Evolutionary conservation across 1,140 invertebrate species (phyloP).

Genomic region (Neodiprion fabricii): DNA sequence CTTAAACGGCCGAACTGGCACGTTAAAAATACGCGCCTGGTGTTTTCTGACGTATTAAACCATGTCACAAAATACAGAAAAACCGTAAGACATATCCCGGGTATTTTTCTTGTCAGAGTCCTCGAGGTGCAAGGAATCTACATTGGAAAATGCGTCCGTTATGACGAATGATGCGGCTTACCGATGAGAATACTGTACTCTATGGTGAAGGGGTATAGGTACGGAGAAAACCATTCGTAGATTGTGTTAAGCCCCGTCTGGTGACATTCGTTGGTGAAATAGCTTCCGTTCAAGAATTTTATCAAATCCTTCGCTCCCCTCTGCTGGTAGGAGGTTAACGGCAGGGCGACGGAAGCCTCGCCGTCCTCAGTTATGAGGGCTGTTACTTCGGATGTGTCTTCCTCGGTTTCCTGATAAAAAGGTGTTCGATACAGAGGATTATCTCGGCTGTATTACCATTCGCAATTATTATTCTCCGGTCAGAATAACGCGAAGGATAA

Average conservation of each 20-base stretch:
- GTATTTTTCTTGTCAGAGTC: no score
- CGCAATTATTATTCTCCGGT: not conserved
- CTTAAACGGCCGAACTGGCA: no score
- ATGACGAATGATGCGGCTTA: slow-evolving; percentile 45
- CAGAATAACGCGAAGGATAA: slow-evolving; percentile 39
- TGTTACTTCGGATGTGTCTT: slow-evolving; percentile 21
- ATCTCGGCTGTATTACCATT: no score
- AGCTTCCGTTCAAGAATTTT: slow-evolving; percentile 34
- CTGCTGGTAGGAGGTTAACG: slow-evolving; percentile 42
- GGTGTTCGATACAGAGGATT: not conserved
- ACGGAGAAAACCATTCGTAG: slow-evolving; percentile 68
- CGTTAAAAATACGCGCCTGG: no score
- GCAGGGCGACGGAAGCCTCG: slow-evolving; percentile 33
- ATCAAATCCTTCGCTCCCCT: slow-evolving; percentile 31
- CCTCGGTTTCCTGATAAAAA: slow-evolving; percentile 17
- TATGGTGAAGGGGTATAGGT: slow-evolving; percentile 77
- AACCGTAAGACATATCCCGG: no score
- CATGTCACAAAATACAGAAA: no score
- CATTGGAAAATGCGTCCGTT: not conserved
- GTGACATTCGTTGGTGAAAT: slow-evolving; percentile 43
- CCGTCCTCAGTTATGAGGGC: slow-evolving; percentile 12
- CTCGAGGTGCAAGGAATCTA: no score
- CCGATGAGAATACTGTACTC: slow-evolving; percentile 77
- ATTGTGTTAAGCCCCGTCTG: slow-evolving; percentile 58
- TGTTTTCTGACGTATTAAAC: no score